Evolutionary conservation across 2,113 vertebrate species (phyloP).

Genomic region (Cryptoleucopteryx plumbea): DNA sequence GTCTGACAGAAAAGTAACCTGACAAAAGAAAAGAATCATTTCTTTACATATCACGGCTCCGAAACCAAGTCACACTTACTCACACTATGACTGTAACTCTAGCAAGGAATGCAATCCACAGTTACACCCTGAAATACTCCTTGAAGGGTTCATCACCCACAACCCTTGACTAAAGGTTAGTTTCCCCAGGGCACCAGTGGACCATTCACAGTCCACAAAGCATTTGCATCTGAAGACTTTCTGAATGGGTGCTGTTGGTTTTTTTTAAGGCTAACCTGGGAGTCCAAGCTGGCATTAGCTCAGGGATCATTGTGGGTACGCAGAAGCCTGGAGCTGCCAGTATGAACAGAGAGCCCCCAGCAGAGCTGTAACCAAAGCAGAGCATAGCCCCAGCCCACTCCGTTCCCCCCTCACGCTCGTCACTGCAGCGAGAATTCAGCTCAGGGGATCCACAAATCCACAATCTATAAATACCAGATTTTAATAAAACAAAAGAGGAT

Average conservation of each 20-base stretch:
- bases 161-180: background rate
- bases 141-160: background rate
- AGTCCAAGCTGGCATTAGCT: background rate
- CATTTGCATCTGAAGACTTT: background rate
- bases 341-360: background rate
- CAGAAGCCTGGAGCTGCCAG: background rate
- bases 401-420: background rate
- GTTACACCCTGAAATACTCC: background rate
- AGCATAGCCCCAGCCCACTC: fast-evolving
- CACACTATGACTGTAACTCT: background rate
- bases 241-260: background rate
- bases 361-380: background rate
- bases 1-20: background rate
- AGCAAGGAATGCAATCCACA: background rate
- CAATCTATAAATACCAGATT: background rate
- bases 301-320: background rate
- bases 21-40: background rate
- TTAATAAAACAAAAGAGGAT: background rate
- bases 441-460: background rate
- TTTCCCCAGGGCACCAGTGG: background rate
- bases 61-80: background rate
- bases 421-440: background rate
- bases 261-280: background rate
- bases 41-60: background rate
- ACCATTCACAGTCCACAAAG: background rate